A percentile compares a stretch with the other conserved stretches of the same genome.
Conservation (phyloP, 2,113 vertebrate genomes). For the Variabilichromis moorii region DNA sequence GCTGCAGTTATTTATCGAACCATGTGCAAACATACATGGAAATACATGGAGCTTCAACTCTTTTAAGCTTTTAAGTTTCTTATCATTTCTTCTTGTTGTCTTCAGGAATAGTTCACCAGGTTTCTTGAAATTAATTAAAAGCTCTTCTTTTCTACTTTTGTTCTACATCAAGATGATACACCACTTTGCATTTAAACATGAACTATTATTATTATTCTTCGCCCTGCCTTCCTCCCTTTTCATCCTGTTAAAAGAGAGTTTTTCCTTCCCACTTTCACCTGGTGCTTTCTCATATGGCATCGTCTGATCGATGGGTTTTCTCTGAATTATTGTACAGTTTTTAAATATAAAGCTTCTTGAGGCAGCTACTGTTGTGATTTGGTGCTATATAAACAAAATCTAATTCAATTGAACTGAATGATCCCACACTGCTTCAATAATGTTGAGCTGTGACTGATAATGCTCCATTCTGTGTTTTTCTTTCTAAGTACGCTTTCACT, state of each 20-base stretch:
- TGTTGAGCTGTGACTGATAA: not conserved
- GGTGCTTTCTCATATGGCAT: not conserved
- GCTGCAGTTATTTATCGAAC: not conserved
- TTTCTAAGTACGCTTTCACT: not conserved
- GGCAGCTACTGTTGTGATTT: not conserved
- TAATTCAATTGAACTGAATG: not conserved
- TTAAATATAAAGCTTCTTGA: not conserved
- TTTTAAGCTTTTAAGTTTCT: not conserved
- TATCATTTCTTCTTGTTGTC: not conserved
- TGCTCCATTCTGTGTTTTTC: not conserved
- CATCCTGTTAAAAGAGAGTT: not conserved
- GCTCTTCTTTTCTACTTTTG: not conserved
- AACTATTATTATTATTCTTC: not conserved
- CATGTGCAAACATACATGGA: not conserved
- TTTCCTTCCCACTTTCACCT: not conserved
- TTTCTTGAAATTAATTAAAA: not conserved
- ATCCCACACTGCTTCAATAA: not conserved
- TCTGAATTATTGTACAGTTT: not conserved
- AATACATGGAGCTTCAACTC: not conserved
- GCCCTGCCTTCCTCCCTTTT: not conserved
- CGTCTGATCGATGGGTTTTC: not conserved
- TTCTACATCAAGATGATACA: fast-evolving
- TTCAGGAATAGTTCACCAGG: not conserved
- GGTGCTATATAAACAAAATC: not conserved
- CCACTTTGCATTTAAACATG: not conserved